These are phyloP conservation scores for Micromesistius poutassou DNA, from an alignment of 2,797 vertebrate species.

Conservation along the genomic window DNA sequence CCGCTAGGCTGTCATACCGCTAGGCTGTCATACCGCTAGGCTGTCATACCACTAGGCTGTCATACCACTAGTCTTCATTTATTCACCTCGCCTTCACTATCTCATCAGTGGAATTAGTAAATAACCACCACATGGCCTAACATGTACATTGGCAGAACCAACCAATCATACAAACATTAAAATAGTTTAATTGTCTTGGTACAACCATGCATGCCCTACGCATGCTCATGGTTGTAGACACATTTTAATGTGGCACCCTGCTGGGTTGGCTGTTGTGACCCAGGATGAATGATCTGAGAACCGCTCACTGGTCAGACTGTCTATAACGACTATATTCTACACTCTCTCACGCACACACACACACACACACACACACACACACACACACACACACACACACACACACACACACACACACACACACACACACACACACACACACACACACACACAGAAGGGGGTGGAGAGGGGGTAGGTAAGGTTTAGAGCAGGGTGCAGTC, in stretches of 20 bases:
- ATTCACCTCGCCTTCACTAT: slow-evolving; percentile 31
- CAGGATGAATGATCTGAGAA: slow-evolving; percentile 52
- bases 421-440: slow-evolving; percentile 8
- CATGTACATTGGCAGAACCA: slow-evolving; percentile 2
- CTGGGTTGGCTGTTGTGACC: slow-evolving; percentile 51
- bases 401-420: slow-evolving; percentile 7
- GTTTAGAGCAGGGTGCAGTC: no score
- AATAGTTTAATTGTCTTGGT: neutral
- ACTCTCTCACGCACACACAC: slow-evolving; percentile 39
- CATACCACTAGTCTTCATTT: slow-evolving; percentile 46
- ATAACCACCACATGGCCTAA: neutral
- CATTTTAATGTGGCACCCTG: slow-evolving; percentile 32
- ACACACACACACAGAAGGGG: slow-evolving; percentile 13
- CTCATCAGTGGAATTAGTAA: neutral
- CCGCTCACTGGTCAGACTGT: slow-evolving; percentile 22
- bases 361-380: neutral
- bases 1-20: no score
- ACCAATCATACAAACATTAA: slow-evolving; percentile 10
- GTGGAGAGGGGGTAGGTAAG: no score
- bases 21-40: slow-evolving; percentile 50
- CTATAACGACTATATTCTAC: slow-evolving; percentile 49
- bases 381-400: slow-evolving; percentile 10
- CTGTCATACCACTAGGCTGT: neutral
- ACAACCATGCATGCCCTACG: slow-evolving; percentile 18
- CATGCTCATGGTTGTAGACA: slow-evolving; percentile 15